Percentiles rank a stretch among this genome's conserved stretches.
Conservation (phyloP, 2,797 vertebrate genomes). For the Chrosomus eos region DNA sequence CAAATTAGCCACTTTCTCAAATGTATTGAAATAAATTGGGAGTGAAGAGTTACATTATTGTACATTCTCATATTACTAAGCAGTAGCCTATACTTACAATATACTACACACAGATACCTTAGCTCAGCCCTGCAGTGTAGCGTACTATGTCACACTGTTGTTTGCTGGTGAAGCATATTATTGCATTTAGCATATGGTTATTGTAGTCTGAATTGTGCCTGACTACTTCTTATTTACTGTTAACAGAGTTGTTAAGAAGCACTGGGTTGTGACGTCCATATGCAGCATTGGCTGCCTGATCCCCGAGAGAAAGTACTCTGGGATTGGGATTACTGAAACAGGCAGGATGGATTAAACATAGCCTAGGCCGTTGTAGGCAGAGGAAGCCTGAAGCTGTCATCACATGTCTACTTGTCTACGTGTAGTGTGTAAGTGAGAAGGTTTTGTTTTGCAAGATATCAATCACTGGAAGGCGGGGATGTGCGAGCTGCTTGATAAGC, state of each 20-base stretch:
- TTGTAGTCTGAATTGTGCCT: not conserved
- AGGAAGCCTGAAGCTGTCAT: constrained; percentile 35
- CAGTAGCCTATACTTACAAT: not conserved
- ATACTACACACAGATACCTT: not conserved
- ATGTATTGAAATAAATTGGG: not conserved
- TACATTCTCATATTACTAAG: not conserved
- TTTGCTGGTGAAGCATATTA: not conserved
- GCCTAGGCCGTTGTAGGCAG: constrained; percentile 29
- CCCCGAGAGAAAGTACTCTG: constrained; percentile 68
- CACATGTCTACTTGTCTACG: not conserved
- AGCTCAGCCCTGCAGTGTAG: not conserved
- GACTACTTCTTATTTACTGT: constrained; percentile 1
- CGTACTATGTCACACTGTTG: not conserved
- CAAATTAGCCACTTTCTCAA: constrained; percentile 30
- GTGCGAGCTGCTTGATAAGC: not conserved
- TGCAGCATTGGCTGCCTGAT: constrained; percentile 60
- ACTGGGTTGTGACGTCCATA: not conserved
- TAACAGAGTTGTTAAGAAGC: not conserved
- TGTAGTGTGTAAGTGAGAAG: not conserved
- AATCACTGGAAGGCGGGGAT: constrained; percentile 6
- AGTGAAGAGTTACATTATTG: not conserved
- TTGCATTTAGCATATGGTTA: not conserved
- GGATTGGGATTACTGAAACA: constrained; percentile 70
- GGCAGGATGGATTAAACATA: constrained; percentile 68
- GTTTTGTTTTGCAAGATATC: constrained; percentile 33